Evolutionary conservation across 2,888 invertebrate species (phyloP).

Genomic region (Philereme transversata): DNA sequence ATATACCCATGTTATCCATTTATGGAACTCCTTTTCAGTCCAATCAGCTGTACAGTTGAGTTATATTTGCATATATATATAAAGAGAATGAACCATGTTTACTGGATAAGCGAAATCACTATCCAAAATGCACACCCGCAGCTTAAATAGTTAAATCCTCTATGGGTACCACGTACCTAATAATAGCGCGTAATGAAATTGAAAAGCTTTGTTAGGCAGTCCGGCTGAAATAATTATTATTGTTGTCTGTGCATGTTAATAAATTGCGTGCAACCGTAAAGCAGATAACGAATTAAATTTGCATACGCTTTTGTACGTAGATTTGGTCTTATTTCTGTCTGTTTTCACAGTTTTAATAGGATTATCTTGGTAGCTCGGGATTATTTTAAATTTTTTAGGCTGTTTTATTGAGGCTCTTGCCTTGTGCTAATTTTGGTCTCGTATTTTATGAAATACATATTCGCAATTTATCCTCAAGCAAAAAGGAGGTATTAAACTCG

Average conservation of each 20-base stretch:
- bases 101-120: not conserved
- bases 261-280: slow-evolving; percentile 28
- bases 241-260: slow-evolving; percentile 25
- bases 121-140: not conserved
- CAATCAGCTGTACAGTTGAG: too few relatives aligned
- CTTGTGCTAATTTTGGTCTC: too few relatives aligned
- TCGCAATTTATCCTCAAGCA: too few relatives aligned
- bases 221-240: slow-evolving; percentile 30
- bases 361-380: slow-evolving; percentile 8
- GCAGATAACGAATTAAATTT: slow-evolving; percentile 28
- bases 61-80: too few relatives aligned
- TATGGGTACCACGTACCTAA: not conserved
- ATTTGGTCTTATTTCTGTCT: slow-evolving; percentile 16
- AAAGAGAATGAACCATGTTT: too few relatives aligned
- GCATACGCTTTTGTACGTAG: slow-evolving; percentile 26
- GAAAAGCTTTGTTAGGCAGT: slow-evolving; percentile 31
- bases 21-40: too few relatives aligned
- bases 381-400: slow-evolving; percentile 2
- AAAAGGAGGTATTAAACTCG: too few relatives aligned
- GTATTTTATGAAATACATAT: too few relatives aligned
- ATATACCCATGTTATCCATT: too few relatives aligned
- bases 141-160: not conserved
- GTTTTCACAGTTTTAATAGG: slow-evolving; percentile 27
- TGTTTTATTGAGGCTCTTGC: not conserved
- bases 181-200: slow-evolving; percentile 18